Evolutionary conservation across 2,888 invertebrate species (phyloP).

Genomic region (Strigamia maritima): DNA sequence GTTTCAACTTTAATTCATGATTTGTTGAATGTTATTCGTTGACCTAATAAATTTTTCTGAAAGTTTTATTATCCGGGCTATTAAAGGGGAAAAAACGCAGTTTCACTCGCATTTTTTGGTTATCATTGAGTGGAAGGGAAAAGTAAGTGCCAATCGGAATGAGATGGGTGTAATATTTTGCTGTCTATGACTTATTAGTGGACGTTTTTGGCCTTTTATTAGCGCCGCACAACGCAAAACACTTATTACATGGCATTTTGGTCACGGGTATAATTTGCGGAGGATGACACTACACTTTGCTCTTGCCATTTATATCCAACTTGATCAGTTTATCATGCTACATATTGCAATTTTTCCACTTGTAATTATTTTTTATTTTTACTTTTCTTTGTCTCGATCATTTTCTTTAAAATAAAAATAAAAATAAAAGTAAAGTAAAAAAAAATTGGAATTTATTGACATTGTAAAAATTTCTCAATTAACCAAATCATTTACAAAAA

Average conservation of each 20-base stretch:
- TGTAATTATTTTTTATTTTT: background rate
- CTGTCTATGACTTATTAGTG: background rate
- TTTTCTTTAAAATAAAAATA: background rate
- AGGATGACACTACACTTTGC: background rate
- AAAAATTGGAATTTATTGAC: background rate
- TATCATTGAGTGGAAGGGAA: background rate
- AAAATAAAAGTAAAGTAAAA: background rate
- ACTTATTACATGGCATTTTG: conserved; percentile 19
- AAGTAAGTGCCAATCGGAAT: background rate
- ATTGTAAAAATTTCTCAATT: background rate
- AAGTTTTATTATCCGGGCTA: background rate
- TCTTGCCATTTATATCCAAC: background rate
- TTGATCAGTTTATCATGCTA: background rate
- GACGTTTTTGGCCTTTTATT: background rate
- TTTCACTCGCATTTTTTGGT: background rate
- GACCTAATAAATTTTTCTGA: background rate
- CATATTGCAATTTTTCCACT: background rate
- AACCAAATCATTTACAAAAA: background rate
- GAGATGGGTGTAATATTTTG: background rate
- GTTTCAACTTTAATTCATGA: background rate
- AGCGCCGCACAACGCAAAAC: background rate
- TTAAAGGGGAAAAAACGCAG: background rate
- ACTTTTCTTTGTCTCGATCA: background rate
- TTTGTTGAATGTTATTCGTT: too few species aligned
- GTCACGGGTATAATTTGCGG: conserved; percentile 5